Conservation (phyloP, 2,113 vertebrate genomes). For the Entomyzon cyanotis region DNA sequence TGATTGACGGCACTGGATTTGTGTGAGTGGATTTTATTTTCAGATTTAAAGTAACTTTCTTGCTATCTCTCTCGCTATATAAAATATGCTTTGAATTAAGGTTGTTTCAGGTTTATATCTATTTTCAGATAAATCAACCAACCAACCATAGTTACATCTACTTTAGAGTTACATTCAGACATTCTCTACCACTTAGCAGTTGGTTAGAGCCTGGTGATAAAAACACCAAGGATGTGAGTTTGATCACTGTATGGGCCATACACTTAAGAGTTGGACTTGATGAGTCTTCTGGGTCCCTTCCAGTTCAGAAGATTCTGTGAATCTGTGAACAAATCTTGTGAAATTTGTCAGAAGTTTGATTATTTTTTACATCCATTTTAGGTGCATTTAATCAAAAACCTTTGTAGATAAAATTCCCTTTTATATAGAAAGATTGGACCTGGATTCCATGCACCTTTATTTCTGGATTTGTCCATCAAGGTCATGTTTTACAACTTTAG, state of each 20-base stretch:
- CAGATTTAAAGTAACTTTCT: not conserved
- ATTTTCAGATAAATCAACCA: not conserved
- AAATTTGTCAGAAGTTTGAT: not conserved
- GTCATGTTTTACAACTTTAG: not conserved
- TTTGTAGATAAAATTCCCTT: not conserved
- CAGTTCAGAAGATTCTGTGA: not conserved
- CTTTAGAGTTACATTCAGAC: not conserved
- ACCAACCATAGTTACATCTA: not conserved
- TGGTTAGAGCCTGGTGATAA: not conserved
- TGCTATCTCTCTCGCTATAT: not conserved
- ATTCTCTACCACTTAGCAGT: not conserved
- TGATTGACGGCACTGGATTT: not conserved
- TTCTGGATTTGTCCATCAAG: not conserved
- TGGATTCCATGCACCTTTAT: not conserved
- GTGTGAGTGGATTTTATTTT: not conserved
- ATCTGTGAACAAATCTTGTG: not conserved
- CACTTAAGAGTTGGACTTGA: not conserved
- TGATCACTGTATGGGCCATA: not conserved
- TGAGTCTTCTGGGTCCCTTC: not conserved
- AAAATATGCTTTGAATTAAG: not conserved
- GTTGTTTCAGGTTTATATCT: not conserved
- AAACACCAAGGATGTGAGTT: not conserved
- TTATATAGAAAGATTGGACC: not conserved
- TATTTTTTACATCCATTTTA: not conserved
- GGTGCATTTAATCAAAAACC: not conserved